These are phyloP conservation scores for Trilocha varians DNA, from an alignment of 2,888 invertebrate species.

Conservation along the genomic window DNA sequence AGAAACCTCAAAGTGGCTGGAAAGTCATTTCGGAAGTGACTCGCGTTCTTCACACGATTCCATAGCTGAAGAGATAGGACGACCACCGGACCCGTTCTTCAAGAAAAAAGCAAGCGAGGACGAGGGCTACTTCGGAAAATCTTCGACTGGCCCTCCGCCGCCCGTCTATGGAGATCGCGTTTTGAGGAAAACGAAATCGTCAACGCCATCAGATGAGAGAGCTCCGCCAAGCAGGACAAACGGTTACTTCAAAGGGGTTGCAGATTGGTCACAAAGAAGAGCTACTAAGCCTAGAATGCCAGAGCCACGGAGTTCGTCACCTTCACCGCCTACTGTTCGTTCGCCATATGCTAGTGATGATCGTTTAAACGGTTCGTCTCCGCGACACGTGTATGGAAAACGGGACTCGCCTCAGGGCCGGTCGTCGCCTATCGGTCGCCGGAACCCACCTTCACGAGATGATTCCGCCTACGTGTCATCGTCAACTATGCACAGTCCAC, in stretches of 20 bases:
- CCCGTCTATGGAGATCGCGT: constrained; percentile 59
- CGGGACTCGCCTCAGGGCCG: constrained; percentile 59
- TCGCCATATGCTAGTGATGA: constrained; percentile 59
- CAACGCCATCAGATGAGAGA: constrained; percentile 69
- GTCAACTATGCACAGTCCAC: constrained; percentile 72
- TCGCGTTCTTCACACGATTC: constrained; percentile 84
- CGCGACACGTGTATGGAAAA: constrained; percentile 55
- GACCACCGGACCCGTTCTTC: constrained; percentile 77
- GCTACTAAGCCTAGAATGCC: constrained; percentile 68
- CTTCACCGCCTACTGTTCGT: constrained; percentile 55
- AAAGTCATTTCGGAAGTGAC: constrained; percentile 91
- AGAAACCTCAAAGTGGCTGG: constrained; percentile 93
- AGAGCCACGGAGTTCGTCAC: constrained; percentile 60
- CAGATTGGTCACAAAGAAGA: constrained; percentile 84
- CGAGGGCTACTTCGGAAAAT: constrained; percentile 63
- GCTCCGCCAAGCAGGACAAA: constrained; percentile 56
- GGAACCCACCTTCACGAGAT: constrained; percentile 67
- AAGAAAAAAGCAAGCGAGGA: constrained; percentile 79
- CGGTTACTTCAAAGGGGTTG: constrained; percentile 82
- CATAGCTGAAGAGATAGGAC: constrained; percentile 77
- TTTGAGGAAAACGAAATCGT: constrained; percentile 68
- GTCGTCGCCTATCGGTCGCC: constrained; percentile 55
- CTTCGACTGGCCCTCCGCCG: constrained; percentile 55
- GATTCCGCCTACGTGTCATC: constrained; percentile 73
- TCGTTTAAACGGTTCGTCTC: constrained; percentile 52